phyloP scores from a whole-genome alignment of 30 jellyfish, hydroid and myxozoan genomes.

The Calvadosia cruxmelitensis region DNA sequence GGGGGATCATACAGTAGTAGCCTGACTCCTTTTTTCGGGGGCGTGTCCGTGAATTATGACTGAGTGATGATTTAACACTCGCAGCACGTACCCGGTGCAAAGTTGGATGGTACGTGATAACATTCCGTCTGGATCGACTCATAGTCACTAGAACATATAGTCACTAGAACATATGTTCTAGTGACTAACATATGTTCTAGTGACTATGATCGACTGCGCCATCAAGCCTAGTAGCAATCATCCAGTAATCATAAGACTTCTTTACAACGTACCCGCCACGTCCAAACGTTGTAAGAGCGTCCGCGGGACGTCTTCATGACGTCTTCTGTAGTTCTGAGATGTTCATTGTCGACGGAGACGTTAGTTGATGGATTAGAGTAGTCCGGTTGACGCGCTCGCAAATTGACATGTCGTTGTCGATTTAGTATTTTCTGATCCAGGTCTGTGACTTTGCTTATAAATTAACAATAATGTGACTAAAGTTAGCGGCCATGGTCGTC shows the following conservation, averaged over 20 bases:
- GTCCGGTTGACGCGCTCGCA: background rate
- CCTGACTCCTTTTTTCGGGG: background rate
- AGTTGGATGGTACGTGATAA: background rate
- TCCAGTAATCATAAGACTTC: too few species aligned
- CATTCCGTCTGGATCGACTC: background rate
- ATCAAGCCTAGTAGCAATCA: background rate
- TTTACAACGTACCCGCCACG: too few species aligned
- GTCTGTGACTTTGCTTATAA: too few species aligned
- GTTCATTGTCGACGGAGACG: background rate
- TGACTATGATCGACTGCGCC: too few species aligned
- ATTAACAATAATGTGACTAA: too few species aligned
- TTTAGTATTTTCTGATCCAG: background rate
- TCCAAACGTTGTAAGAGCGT: too few species aligned
- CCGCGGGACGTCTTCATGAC: too few species aligned
- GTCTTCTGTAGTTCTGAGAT: background rate
- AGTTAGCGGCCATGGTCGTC: too few species aligned
- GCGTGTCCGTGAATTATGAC: background rate
- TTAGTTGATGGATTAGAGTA: background rate
- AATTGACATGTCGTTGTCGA: background rate
- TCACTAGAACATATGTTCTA: too few species aligned
- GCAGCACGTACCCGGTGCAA: background rate
- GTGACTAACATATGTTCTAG: too few species aligned
- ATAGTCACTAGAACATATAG: too few species aligned
- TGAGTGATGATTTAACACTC: background rate
- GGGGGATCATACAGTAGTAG: background rate